phyloP scores from a whole-genome alignment of 1,140 invertebrate species.

The Bathynomus jamesi region DNA sequence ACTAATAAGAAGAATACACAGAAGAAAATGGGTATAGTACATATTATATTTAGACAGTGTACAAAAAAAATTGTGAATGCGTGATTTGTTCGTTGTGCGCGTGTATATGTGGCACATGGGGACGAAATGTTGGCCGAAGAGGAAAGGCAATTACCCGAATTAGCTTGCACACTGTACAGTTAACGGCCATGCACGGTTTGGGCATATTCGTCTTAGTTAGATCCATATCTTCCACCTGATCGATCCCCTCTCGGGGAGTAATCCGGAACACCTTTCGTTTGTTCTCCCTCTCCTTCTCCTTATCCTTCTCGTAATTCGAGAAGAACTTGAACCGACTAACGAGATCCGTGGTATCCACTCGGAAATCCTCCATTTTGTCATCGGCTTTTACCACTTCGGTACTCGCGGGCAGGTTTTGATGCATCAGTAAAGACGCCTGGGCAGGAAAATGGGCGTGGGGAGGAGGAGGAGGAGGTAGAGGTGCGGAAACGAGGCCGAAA shows the following conservation, averaged over 20 bases:
- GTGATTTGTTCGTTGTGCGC: no score
- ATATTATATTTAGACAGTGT: no score
- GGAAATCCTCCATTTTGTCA: conserved; percentile 63
- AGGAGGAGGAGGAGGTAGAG: not conserved
- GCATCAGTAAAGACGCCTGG: not conserved
- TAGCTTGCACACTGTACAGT: conserved; percentile 20
- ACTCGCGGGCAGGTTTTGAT: not conserved
- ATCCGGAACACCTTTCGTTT: conserved; percentile 28
- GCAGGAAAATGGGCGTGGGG: not conserved
- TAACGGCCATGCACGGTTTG: conserved; percentile 17
- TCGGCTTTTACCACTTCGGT: conserved; percentile 64
- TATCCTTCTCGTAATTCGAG: conserved; percentile 57
- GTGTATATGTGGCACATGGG: no score
- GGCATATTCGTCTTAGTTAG: not conserved
- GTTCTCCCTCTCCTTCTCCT: conserved; percentile 41
- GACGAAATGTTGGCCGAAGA: no score
- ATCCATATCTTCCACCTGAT: not conserved
- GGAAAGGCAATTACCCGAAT: conserved; percentile 18
- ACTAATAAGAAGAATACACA: no score
- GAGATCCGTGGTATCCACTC: conserved; percentile 71
- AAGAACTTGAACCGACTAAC: conserved; percentile 81
- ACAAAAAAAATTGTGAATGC: no score
- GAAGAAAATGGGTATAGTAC: no score
- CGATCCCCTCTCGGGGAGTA: conserved; percentile 1
- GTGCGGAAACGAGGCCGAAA: no score